phyloP scores from a whole-genome alignment of 1,140 invertebrate species.

The Hyphantria cunea region DNA sequence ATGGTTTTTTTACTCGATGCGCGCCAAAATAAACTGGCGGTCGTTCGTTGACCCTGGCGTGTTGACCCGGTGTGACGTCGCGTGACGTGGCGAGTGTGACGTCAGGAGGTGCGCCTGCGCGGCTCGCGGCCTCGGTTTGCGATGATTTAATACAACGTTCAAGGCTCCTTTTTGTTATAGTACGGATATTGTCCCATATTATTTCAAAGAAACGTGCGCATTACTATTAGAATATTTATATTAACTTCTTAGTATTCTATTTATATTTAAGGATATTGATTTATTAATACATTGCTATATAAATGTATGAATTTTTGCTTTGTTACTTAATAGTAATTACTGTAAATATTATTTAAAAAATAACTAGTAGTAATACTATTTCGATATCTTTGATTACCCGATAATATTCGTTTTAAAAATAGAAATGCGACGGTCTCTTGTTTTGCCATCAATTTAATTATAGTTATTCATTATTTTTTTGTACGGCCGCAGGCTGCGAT shows the following conservation, averaged over 20 bases:
- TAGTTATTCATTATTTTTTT: no score
- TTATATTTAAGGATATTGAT: conserved; percentile 9
- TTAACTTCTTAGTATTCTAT: conserved; percentile 15
- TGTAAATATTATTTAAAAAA: no score
- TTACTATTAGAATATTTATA: conserved; percentile 4
- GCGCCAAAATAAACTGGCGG: conserved; percentile 73
- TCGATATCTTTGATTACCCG: no score
- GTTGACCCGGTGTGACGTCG: conserved; percentile 61
- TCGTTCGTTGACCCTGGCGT: conserved; percentile 71
- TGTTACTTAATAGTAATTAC: no score
- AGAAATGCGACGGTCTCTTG: no score
- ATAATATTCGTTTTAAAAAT: no score
- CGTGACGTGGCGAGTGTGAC: conserved; percentile 60
- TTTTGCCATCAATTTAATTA: no score
- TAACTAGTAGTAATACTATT: no score
- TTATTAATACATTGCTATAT: background rate
- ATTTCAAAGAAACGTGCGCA: conserved; percentile 19
- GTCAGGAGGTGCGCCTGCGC: conserved; percentile 45
- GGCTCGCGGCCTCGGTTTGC: conserved; percentile 41
- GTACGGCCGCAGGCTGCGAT: no score
- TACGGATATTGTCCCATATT: conserved; percentile 46
- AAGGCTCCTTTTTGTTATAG: conserved; percentile 65
- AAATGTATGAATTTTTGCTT: no score
- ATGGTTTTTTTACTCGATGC: conserved; percentile 49
- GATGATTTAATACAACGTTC: conserved; percentile 64